phyloP scores from a whole-genome alignment of 2,888 invertebrate genomes.

The Microplitis manilae region DNA sequence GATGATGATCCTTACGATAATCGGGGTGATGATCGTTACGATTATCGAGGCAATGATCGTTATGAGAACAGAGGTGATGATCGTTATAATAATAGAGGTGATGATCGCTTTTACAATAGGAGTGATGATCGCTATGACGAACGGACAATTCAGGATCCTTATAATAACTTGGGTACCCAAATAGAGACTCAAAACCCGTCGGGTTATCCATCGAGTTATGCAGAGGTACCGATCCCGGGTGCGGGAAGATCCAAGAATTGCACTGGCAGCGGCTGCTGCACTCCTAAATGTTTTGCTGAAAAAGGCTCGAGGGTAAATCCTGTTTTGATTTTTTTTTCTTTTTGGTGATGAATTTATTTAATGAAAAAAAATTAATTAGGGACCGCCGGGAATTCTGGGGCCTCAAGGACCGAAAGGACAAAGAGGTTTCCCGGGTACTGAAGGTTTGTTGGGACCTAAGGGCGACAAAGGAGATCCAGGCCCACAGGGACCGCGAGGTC shows the following conservation, averaged over 20 bases:
- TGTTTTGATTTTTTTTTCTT: not conserved
- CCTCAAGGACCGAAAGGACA: conserved; percentile 82
- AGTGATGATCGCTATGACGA: not conserved
- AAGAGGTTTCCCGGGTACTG: conserved; percentile 86
- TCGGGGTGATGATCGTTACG: conserved; percentile 8
- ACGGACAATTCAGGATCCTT: not conserved
- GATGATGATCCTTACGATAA: not conserved
- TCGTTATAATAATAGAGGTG: not conserved
- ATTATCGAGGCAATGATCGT: not conserved
- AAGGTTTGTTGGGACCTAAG: conserved; percentile 90
- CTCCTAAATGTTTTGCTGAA: conserved; percentile 90
- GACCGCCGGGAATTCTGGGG: conserved; percentile 83
- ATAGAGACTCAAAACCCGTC: not conserved
- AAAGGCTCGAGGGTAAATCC: conserved; percentile 83
- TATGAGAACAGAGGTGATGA: too few relatives aligned
- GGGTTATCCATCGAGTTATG: conserved; percentile 72
- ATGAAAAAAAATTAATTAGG: conserved; percentile 72
- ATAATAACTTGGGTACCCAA: not conserved
- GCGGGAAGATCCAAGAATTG: conserved; percentile 76
- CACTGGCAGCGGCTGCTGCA: conserved; percentile 79
- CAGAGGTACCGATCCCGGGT: conserved; percentile 72
- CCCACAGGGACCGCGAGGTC: conserved; percentile 84
- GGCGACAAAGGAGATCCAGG: conserved; percentile 92
- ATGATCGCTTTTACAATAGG: not conserved
- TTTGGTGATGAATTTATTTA: not conserved